These are phyloP conservation scores for Egretta garzetta DNA, from an alignment of 2,113 vertebrate genomes.

Conservation along the genomic window DNA sequence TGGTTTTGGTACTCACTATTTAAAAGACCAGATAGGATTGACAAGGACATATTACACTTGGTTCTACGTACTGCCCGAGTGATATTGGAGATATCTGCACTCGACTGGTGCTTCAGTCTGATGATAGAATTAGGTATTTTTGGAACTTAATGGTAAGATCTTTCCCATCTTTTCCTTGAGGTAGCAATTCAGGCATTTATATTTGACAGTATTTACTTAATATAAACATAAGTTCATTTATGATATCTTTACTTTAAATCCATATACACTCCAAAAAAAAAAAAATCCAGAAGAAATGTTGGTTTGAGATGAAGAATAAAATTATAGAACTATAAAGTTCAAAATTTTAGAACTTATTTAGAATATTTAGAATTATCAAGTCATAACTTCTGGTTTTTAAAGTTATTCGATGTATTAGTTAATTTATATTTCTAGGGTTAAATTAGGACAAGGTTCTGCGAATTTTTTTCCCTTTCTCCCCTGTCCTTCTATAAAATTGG, in stretches of 20 bases:
- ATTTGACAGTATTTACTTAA: constrained; percentile 52
- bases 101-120: background rate
- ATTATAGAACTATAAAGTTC: background rate
- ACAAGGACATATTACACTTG: background rate
- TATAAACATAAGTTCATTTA: constrained; percentile 26
- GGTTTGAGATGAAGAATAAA: background rate
- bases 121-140: constrained; percentile 1
- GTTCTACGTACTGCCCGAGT: background rate
- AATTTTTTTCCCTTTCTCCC: background rate
- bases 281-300: background rate
- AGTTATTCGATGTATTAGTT: background rate
- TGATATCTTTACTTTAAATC: constrained; percentile 40
- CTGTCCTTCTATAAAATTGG: background rate
- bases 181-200: constrained; percentile 49
- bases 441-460: background rate
- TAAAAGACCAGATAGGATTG: background rate
- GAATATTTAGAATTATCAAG: background rate
- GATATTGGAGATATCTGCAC: background rate
- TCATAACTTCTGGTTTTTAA: background rate
- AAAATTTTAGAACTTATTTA: background rate
- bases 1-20: background rate
- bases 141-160: background rate
- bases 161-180: constrained; percentile 28
- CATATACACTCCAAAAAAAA: constrained; percentile 16
- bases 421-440: background rate